These are phyloP conservation scores for Microcebus griseorufus DNA, from an alignment of 2,113 vertebrate species.

Conservation along the genomic window DNA sequence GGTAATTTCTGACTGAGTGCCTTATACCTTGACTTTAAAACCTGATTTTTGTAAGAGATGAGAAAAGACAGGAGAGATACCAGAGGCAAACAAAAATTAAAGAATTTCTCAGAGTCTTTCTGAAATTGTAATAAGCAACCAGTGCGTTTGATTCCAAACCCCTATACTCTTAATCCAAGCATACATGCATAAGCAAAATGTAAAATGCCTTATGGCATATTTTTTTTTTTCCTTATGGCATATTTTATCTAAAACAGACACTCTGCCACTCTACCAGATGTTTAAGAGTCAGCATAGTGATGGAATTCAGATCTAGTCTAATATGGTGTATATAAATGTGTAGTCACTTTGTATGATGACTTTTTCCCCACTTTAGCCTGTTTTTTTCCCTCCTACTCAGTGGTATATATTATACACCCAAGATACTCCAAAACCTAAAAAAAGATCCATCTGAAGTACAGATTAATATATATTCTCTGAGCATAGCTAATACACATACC, in stretches of 20 bases:
- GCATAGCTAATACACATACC: not conserved
- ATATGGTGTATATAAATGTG: constrained; percentile 57
- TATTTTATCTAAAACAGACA: constrained; percentile 69
- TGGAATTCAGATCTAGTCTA: constrained; percentile 56
- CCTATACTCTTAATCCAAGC: constrained; percentile 37
- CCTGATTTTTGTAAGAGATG: not conserved
- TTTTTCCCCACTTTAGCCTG: constrained; percentile 9
- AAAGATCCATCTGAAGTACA: not conserved
- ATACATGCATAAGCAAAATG: constrained; percentile 63
- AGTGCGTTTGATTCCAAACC: constrained; percentile 52
- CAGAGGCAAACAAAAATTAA: constrained; percentile 11
- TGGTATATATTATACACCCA: not conserved
- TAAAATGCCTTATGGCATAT: constrained; percentile 62
- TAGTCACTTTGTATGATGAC: constrained; percentile 47
- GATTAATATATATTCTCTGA: constrained; percentile 16
- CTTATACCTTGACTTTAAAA: not conserved
- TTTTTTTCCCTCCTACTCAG: constrained; percentile 40
- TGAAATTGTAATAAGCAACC: constrained; percentile 49
- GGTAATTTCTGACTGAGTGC: not conserved
- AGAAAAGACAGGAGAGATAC: not conserved
- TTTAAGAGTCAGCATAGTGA: constrained; percentile 60
- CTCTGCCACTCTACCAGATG: constrained; percentile 59
- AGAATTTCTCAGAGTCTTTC: constrained; percentile 50
- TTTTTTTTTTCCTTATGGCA: constrained; percentile 61
- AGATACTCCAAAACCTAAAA: constrained; percentile 48